These are phyloP conservation scores for Phaetusa simplex DNA, from an alignment of 2,113 vertebrate genomes.

Conservation along the genomic window DNA sequence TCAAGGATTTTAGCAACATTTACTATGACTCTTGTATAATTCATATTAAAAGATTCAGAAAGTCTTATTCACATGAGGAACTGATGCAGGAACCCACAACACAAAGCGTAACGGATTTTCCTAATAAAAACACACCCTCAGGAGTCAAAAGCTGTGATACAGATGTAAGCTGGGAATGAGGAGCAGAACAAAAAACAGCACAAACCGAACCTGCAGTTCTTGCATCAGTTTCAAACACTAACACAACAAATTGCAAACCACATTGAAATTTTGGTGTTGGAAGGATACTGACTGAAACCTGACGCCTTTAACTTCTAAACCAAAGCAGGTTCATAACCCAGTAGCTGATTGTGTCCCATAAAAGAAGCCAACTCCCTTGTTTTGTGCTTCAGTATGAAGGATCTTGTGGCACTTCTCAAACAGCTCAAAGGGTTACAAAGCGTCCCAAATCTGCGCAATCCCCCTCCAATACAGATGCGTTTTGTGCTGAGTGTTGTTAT, in stretches of 20 bases:
- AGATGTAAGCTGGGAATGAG: background rate
- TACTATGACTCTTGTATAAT: background rate
- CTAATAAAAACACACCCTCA: background rate
- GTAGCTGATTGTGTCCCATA: background rate
- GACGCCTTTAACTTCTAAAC: background rate
- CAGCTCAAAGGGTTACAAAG: background rate
- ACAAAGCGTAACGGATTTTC: background rate
- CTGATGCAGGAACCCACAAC: background rate
- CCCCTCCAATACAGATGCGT: fast-evolving
- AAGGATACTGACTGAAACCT: no score
- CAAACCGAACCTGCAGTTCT: background rate
- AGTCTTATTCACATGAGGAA: background rate
- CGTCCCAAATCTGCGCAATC: background rate
- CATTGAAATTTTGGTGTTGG: background rate
- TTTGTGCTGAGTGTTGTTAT: background rate
- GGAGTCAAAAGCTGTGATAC: background rate
- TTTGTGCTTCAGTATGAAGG: background rate
- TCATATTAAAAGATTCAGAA: background rate
- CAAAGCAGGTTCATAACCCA: background rate
- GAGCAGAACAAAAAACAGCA: background rate
- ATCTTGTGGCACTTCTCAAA: background rate
- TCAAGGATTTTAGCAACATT: background rate
- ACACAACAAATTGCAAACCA: fast-evolving
- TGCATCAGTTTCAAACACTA: background rate
- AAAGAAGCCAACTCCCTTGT: background rate